phyloP scores from a whole-genome alignment of 2,797 vertebrate genomes.

The Bryconaethiops microstoma region DNA sequence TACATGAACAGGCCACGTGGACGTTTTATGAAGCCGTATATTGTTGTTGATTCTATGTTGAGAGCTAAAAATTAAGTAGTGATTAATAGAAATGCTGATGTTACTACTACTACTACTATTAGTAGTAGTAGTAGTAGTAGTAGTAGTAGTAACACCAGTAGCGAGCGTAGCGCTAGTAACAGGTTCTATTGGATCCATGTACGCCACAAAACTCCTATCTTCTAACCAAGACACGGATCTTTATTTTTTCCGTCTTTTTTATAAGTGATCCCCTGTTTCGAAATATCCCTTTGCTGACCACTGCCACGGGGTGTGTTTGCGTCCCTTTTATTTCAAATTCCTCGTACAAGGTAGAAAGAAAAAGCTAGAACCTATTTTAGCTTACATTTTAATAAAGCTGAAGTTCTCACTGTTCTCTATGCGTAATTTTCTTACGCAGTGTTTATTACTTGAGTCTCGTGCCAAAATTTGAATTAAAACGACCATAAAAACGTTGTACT shows the following conservation, averaged over 20 bases:
- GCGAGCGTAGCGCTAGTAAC: too few relatives aligned
- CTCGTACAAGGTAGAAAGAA: background rate
- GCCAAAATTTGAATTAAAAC: background rate
- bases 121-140: background rate
- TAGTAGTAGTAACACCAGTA: background rate
- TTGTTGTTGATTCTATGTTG: background rate
- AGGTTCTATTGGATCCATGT: background rate
- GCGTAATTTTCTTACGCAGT: slow-evolving; percentile 49
- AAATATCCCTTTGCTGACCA: background rate
- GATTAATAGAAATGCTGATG: background rate
- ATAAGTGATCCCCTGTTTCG: too few relatives aligned
- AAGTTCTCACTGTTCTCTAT: background rate
- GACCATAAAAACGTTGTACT: background rate
- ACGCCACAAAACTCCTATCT: background rate
- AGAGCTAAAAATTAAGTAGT: background rate
- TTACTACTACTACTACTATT: background rate
- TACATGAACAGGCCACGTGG: slow-evolving; percentile 1
- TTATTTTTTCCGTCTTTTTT: too few relatives aligned
- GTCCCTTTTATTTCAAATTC: slow-evolving; percentile 4
- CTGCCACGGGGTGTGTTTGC: background rate
- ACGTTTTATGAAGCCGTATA: background rate
- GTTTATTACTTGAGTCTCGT: background rate
- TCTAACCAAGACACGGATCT: too few relatives aligned
- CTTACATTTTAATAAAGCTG: background rate
- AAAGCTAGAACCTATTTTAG: slow-evolving; percentile 1